phyloP scores from a whole-genome alignment of 2,888 invertebrate species.

The Argynnis bischoffii region DNA sequence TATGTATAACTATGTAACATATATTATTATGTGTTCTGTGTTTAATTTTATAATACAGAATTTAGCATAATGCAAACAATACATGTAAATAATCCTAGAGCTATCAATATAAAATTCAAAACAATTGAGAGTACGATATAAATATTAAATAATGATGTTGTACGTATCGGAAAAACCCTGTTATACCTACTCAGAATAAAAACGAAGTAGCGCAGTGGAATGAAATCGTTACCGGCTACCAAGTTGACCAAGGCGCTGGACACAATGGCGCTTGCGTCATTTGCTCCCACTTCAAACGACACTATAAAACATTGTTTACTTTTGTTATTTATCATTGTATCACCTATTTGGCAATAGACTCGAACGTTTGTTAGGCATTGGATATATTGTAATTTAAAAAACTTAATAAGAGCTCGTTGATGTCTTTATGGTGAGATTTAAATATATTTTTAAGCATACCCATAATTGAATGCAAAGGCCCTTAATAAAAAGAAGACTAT shows the following conservation, averaged over 20 bases:
- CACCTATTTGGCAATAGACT: not conserved
- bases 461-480: not conserved
- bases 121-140: conserved; percentile 20
- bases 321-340: conserved; percentile 13
- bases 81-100: not conserved
- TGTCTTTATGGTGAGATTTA: conserved; percentile 31
- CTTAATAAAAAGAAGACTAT: not conserved
- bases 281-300: conserved; percentile 46
- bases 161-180: conserved; percentile 40
- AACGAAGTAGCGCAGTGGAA: conserved; percentile 52
- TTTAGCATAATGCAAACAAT: too few species aligned
- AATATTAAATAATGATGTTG: conserved; percentile 27
- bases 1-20: too few species aligned
- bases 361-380: not conserved
- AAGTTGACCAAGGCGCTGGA: conserved; percentile 54
- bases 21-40: too few species aligned
- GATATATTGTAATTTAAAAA: not conserved
- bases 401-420: conserved; percentile 30
- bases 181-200: conserved; percentile 44
- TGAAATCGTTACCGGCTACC: conserved; percentile 62
- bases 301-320: conserved; percentile 39
- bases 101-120: conserved; percentile 12
- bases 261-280: conserved; percentile 68
- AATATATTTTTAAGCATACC: not conserved
- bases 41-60: too few species aligned